Evolutionary conservation across 2,888 invertebrate species (phyloP).

Genomic region (Lutraria lutraria): DNA sequence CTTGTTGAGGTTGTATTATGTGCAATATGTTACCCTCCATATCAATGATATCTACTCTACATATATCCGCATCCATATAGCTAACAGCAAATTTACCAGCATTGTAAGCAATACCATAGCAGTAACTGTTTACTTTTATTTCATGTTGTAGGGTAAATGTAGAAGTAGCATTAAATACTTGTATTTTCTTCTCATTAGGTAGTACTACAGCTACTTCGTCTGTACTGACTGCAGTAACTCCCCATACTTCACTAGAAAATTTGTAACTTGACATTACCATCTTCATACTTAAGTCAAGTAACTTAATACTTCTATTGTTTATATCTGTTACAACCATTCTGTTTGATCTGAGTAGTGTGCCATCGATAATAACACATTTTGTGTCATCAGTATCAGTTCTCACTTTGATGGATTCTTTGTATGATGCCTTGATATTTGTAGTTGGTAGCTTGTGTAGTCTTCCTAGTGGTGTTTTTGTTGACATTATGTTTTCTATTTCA

Average conservation of each 20-base stretch:
- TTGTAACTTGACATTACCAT: not conserved
- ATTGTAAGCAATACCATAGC: not conserved
- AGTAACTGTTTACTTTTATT: not conserved
- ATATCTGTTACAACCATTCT: not conserved
- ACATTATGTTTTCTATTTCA: not conserved
- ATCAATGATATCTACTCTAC: constrained; percentile 12
- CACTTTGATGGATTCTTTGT: not conserved
- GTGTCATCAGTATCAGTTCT: not conserved
- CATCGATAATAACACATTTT: not conserved
- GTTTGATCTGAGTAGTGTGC: not conserved
- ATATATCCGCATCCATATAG: not conserved
- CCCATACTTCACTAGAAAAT: not conserved
- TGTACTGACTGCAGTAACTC: not conserved
- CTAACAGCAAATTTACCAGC: not conserved
- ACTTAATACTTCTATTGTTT: not conserved
- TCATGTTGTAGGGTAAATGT: not conserved
- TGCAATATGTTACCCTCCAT: not conserved
- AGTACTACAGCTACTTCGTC: not conserved
- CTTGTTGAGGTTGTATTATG: not conserved
- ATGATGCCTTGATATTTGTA: not conserved
- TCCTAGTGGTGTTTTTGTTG: not conserved
- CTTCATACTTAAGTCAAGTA: not conserved
- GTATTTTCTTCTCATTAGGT: not conserved
- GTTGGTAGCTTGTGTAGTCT: not conserved
- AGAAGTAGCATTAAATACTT: not conserved